Evolutionary conservation across 2,888 invertebrate species (phyloP), one percentile per base, ranked within the genome.

Genomic region (Limnephilus auricula): DNA sequence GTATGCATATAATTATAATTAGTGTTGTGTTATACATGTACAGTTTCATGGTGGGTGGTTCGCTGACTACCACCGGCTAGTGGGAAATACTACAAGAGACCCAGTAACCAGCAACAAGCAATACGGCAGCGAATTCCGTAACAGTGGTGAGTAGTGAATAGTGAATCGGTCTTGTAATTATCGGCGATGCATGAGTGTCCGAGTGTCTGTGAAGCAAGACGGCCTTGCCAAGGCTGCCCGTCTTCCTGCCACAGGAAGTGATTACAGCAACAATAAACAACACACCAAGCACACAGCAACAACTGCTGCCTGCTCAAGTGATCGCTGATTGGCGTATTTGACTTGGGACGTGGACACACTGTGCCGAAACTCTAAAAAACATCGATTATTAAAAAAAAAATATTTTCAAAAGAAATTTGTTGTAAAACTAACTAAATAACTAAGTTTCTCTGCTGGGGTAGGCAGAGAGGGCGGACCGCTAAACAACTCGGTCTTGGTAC

Each of bases 191-290:
- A 4, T 34, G 82, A 34, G 65, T 65, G 65, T 65, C 65, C 65
- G 65, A 25, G 65, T 65, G 65, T 65, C 65, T 25, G 65, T 89
- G 34, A 34, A 82, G 82, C 82, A 34, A 31, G 34, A 82, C 92
- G 92, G 90, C 92, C 92, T 92, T 92, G 88, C 84, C 92, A 92
- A 92, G 92, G 92, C 92, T 92, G 92, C 45, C 18, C 89, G 80
- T 90, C 90, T 92, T 92, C 92, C 92, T 92, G 92, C 90, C 90
- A 31, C 30, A 37, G 78, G 92, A 92, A 92, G 84, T 90, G 90
- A 82, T 82, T 82, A 34, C 82, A n/a, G 25, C 82, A 82, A 34
- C 34, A 10, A 9, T n/a, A 25, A 25, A n/a, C 25, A 65, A 65
- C 65, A 65, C 65, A 50, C n/a, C n/a, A n/a, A n/a, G 6, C 50